Evolutionary conservation across 2,797 vertebrate species (phyloP).

Genomic region (Enteromius afrohamiltoni): DNA sequence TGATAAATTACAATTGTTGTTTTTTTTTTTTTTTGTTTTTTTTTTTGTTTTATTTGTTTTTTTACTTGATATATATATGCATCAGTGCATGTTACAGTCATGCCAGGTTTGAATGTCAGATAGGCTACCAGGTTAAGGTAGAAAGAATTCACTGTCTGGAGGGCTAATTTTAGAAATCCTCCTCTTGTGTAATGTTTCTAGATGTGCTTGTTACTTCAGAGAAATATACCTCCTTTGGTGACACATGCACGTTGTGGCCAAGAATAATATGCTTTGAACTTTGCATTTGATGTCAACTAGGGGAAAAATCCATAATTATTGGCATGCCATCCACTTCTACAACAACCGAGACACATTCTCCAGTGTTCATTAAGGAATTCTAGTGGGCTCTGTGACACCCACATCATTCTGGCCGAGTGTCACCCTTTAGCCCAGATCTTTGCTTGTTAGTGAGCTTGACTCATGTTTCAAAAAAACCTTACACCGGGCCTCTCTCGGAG

Average conservation of each 20-base stretch:
- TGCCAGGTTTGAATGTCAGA: background rate
- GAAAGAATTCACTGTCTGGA: background rate
- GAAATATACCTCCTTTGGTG: background rate
- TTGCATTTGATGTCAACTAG: constrained; percentile 14
- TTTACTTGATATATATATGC: too few relatives aligned
- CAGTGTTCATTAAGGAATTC: constrained; percentile 17
- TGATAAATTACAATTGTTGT: too few relatives aligned
- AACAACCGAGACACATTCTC: background rate
- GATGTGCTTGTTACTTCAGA: background rate
- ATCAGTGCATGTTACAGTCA: background rate
- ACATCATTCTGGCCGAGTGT: constrained; percentile 28
- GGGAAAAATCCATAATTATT: constrained; percentile 1
- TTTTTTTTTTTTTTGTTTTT: too few relatives aligned
- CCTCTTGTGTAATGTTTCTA: background rate
- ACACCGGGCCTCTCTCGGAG: background rate
- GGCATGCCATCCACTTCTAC: background rate
- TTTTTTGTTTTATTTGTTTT: too few relatives aligned
- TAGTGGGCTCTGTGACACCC: background rate
- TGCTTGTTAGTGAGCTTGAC: constrained; percentile 31
- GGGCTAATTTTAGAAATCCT: background rate
- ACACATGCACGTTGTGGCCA: background rate
- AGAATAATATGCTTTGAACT: constrained; percentile 15
- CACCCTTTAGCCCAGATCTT: constrained; percentile 26
- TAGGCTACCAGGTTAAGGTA: background rate
- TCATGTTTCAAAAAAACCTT: constrained; percentile 28